These are phyloP conservation scores for Coptotermes formosanus DNA, from an alignment of 1,140 invertebrate species.

Conservation along the genomic window DNA sequence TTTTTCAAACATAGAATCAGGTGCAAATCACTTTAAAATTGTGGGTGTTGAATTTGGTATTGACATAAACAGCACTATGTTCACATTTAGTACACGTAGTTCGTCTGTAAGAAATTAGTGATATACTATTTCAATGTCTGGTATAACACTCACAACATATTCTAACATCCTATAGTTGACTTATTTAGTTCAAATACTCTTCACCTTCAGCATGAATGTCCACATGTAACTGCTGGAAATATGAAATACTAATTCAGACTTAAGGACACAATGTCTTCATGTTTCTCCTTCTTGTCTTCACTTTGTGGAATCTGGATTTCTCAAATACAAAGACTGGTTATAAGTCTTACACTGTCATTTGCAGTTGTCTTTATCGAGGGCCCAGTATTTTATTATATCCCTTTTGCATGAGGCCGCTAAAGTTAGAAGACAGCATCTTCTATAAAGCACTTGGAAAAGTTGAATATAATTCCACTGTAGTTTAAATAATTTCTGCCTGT, in stretches of 20 bases:
- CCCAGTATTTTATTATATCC: not conserved
- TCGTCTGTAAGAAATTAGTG: slow-evolving; percentile 5
- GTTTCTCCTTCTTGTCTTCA: not conserved
- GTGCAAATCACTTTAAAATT: not conserved
- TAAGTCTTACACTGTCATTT: slow-evolving; percentile 13
- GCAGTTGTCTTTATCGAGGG: not conserved
- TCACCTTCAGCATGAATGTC: not conserved
- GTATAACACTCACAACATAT: not conserved
- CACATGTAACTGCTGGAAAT: not conserved
- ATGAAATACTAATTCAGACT: not conserved
- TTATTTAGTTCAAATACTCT: not conserved
- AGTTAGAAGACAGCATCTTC: slow-evolving; percentile 32
- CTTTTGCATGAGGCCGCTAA: slow-evolving; percentile 22
- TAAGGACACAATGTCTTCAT: not conserved
- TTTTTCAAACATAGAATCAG: not conserved
- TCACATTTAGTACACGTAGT: not conserved
- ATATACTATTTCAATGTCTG: not conserved
- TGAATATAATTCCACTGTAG: not conserved
- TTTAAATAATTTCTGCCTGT: slow-evolving; percentile 8
- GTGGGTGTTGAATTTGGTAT: not conserved
- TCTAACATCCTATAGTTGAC: not conserved
- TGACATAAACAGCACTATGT: not conserved
- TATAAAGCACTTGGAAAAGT: slow-evolving; percentile 32
- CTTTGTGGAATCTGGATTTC: not conserved
- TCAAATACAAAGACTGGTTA: not conserved